phyloP scores from a whole-genome alignment of 1,140 invertebrate genomes.

The Cyclargus thomasi region DNA sequence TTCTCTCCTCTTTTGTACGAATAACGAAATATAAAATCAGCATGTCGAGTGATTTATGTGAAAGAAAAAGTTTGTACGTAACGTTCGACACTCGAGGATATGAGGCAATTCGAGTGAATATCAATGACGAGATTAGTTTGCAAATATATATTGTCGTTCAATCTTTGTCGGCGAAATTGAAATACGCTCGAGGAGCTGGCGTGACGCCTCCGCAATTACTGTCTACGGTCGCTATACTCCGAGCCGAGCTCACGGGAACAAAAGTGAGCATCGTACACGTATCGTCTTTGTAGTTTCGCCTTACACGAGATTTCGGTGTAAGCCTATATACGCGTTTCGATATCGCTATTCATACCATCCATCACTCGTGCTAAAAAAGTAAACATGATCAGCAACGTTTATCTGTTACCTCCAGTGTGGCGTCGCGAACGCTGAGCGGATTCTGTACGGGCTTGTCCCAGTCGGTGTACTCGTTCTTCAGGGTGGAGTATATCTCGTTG shows the following conservation, averaged over 20 bases:
- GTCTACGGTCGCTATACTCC: background rate
- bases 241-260: background rate
- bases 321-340: background rate
- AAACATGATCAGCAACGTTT: background rate
- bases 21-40: background rate
- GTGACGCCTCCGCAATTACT: background rate
- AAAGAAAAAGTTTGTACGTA: background rate
- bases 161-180: background rate
- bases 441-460: slow-evolving; percentile 88
- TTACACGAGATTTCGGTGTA: background rate
- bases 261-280: background rate
- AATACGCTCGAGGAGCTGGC: background rate
- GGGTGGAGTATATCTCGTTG: slow-evolving; percentile 92
- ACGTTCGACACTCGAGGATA: background rate
- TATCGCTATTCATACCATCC: background rate
- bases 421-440: slow-evolving; percentile 85
- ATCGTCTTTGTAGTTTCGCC: background rate
- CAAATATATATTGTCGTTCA: background rate
- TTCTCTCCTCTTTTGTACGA: background rate
- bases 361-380: background rate
- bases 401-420: slow-evolving; percentile 77
- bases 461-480: slow-evolving; percentile 95
- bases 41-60: background rate
- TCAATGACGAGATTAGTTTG: background rate
- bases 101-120: background rate